Conservation (phyloP, 2,797 vertebrate genomes). For the Todus mexicanus region DNA sequence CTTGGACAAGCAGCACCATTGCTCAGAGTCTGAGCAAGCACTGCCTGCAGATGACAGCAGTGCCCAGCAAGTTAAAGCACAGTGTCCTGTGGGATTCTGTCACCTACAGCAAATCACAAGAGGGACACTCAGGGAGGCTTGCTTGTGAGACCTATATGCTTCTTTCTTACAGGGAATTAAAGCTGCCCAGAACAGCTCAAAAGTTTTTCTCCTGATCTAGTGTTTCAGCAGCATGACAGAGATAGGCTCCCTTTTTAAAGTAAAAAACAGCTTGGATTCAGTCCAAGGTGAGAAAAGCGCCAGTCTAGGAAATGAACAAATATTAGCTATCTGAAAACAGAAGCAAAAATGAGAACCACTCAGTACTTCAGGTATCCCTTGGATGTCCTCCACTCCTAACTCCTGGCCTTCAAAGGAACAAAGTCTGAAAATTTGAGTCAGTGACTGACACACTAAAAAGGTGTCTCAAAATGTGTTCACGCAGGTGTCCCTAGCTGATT, state of each 20-base stretch:
- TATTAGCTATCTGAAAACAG: neutral
- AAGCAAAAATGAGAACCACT: neutral
- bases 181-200: neutral
- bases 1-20: accelerated
- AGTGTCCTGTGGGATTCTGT: neutral
- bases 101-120: neutral
- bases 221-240: no score
- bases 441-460: neutral
- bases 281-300: neutral
- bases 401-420: neutral
- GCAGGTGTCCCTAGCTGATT: neutral
- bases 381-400: neutral
- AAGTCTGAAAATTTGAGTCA: neutral
- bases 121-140: neutral
- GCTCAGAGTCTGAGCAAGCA: neutral
- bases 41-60: conserved; percentile 15
- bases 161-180: neutral
- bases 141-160: neutral
- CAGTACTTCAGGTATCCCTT: neutral
- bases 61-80: neutral
- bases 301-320: neutral
- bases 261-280: neutral
- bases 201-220: neutral
- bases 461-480: neutral
- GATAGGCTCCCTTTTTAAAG: neutral